Base-by-base conservation (phyloP, 1,140 invertebrate genomes). In the Telenomus remus region DNA sequence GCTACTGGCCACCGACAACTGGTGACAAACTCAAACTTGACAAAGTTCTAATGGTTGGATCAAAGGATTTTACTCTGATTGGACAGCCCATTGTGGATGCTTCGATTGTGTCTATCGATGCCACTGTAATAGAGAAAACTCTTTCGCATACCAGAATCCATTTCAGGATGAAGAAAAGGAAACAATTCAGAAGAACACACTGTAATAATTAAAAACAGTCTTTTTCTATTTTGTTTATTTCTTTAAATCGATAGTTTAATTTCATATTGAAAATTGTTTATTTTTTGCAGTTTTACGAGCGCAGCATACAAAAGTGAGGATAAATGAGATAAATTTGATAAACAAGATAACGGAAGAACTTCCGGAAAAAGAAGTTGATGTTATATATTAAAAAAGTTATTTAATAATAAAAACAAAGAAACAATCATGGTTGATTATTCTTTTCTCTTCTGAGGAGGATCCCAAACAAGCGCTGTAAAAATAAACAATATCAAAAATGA, bases 51-150 rank as follows among this genome's bases (percentile, higher is more conserved):
- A 76, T 97, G 13, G 92, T 95, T 33, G 97, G 95, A 1, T 91
- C 92, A n/a, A 91, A 90, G 69, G 94, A 97, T 84, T 97, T 98
- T 74, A 94, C 95, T 6, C 82, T 98, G 0, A 88, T 97, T 69
- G 96, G 97, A 43, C 87, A 92, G 50, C 96, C 96, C 0, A 69
- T 97, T 11, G 86, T 98, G 7, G 92, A 94, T 82, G 89, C 89
- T 19, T 93, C 93, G 49, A 83, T 95, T 33, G 94, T 96, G 0
- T 87, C 89, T 49, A 90, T 98, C 0, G 92, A 94, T 69, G 96
- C 94, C 0, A 97, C 95, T 34, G 91, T 98, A 5, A 93, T 98
- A 48, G 96, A 97, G 73, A 97, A 98, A 86, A 95, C 94, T 0
- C 87, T 97, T 0, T 95, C 95, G 0, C 92, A 96, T 76, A 95